Percentiles rank a stretch among this genome's conserved stretches.
These are phyloP conservation scores for Lemur catta DNA, from an alignment of 2,797 vertebrate genomes.

Conservation along the genomic window DNA sequence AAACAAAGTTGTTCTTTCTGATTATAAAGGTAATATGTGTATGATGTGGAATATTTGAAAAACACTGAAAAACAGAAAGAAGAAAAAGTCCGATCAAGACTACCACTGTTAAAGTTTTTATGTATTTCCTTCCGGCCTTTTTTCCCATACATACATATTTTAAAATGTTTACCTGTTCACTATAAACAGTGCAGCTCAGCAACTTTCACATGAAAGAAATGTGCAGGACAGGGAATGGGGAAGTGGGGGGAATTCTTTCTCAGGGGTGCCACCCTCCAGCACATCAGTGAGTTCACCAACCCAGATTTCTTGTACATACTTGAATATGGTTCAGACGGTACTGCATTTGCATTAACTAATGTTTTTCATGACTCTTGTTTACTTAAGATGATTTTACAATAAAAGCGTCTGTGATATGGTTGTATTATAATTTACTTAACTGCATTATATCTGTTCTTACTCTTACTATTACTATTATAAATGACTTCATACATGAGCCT, in stretches of 20 bases:
- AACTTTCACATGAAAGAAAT: background rate
- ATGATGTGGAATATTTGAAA: background rate
- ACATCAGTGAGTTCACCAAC: background rate
- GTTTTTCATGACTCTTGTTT: constrained; percentile 10
- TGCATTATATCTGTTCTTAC: background rate
- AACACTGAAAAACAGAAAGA: background rate
- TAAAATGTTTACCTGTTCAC: background rate
- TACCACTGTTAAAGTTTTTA: background rate
- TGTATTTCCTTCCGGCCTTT: background rate
- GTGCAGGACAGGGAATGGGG: too few relatives aligned
- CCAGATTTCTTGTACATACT: background rate
- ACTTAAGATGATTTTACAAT: background rate
- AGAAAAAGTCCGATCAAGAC: background rate
- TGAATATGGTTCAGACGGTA: background rate
- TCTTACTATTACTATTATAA: background rate
- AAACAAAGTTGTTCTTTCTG: background rate
- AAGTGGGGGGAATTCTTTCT: too few relatives aligned
- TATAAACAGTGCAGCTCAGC: background rate
- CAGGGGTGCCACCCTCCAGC: too few relatives aligned
- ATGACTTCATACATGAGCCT: background rate
- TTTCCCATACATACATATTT: background rate
- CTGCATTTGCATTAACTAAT: background rate
- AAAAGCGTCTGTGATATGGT: background rate
- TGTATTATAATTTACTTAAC: background rate
- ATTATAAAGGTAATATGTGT: background rate